A percentile compares a stretch with the other conserved stretches of the same genome.
Evolutionary conservation across 2,888 invertebrate genomes (phyloP).

Genomic region (Synergus umbraculus): DNA sequence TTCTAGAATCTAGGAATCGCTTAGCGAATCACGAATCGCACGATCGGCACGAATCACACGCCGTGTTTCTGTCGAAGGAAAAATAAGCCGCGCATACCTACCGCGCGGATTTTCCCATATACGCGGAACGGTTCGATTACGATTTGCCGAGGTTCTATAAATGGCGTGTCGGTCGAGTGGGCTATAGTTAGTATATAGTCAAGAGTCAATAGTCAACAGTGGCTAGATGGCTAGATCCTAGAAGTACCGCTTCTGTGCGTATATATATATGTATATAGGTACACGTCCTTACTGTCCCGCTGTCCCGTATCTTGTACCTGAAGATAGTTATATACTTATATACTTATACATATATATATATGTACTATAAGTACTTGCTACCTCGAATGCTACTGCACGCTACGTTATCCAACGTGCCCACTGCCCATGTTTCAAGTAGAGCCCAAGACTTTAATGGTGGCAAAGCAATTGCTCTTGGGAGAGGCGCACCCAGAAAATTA

Average conservation of each 20-base stretch:
- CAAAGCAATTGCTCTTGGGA: slow-evolving; percentile 28
- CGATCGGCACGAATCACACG: slow-evolving; percentile 53
- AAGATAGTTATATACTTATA: slow-evolving; percentile 3
- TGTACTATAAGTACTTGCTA: not conserved
- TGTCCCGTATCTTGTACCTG: slow-evolving; percentile 48
- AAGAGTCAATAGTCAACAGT: slow-evolving; percentile 25
- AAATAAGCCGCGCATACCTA: slow-evolving; percentile 57
- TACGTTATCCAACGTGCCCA: slow-evolving; percentile 21
- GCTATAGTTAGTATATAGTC: not conserved
- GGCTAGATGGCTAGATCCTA: slow-evolving; percentile 45
- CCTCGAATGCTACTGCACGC: slow-evolving; percentile 19
- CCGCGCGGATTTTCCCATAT: slow-evolving; percentile 64
- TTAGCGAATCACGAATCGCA: slow-evolving; percentile 54
- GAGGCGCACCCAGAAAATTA: slow-evolving; percentile 40
- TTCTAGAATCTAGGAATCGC: slow-evolving; percentile 44
- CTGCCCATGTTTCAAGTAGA: not conserved
- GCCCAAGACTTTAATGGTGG: slow-evolving; percentile 16
- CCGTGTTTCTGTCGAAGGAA: slow-evolving; percentile 50
- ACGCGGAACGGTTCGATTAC: slow-evolving; percentile 58
- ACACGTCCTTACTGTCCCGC: slow-evolving; percentile 53
- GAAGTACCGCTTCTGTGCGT: slow-evolving; percentile 62
- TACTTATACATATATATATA: not conserved
- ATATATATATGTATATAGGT: slow-evolving; percentile 26
- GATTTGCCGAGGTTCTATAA: slow-evolving; percentile 60
- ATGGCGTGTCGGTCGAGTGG: slow-evolving; percentile 58